Base-by-base conservation (phyloP, 2,888 invertebrate genomes). In the Drosophila antonietae region DNA sequence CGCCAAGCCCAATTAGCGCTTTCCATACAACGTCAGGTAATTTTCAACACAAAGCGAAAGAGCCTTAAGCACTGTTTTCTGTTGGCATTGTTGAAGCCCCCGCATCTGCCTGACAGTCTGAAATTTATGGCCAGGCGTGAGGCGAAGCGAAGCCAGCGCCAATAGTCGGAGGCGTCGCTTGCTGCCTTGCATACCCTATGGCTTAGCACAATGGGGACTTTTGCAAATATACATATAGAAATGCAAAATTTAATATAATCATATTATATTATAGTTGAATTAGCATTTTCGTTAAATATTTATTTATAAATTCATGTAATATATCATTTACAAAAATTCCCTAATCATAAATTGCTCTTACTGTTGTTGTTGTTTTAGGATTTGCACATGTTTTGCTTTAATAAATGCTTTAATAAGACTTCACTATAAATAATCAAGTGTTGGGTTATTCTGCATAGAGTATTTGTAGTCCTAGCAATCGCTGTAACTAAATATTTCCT, bases 81-180 rank as follows among this genome's bases (percentile, higher is more conserved):
- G 64, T 46, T 43, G 49, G 44, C 52, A 23, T 46, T 37, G 57
- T 31, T 60, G 53, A 53, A 68, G 68, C 72, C 75, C 64, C 74
- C 23, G 23, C 52, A 69, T 56, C 69, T 68, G 72, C 55, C 80
- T 81, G 86, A 83, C 81, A 83, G 78, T 68, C 78, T 66, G 68
- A 85, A 87, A 85, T 85, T 88, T 85, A 85, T 85, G 78, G 72
- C 80, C 80, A 65, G 85, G 77, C 68, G 73, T 66, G 77, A 84
- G 68, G n/a, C 63, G 41, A 51, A 33, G n/a, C 63, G 41, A 51
- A 37, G 60, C 58, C 44, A 73, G 59, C 57, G 73, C 63, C 85
- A 82, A 87, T 82, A 85, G 80, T 71, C 68, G 31, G 14, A 49
- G 69, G 70, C 73, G 59, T 57, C 35, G 53, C 64, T 52, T 57